Base-by-base conservation (phyloP, 2,797 vertebrate species). In the Meda fulgida region DNA sequence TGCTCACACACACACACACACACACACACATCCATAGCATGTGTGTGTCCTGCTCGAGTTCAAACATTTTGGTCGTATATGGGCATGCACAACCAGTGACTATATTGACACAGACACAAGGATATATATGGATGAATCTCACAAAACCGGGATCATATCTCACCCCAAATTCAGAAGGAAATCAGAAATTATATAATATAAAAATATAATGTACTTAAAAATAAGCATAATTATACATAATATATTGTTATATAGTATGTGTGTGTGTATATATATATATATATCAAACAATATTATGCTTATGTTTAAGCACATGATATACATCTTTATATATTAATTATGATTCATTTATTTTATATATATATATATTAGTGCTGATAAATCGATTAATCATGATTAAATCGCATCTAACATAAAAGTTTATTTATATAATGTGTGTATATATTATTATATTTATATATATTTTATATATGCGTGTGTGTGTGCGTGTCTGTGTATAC, bases 11-110 rank as follows among this genome's bases (percentile, higher is more conserved):
- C 60, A 51, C 26, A 40, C 65, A 67, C 66, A 36, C 72, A 55
- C 36, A 53, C 43, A 43, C 53, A 55, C 8, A 9, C 55, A 21
- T 55, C n/a, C 43, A 60, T 36, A 55, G 36, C 63, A 43, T 53
- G 71, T n/a, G 71, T 63, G n/a, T 48, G 79, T 66, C 31, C 60
- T 36, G 31, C 29, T 78, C 36, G 1, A 2, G 53, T 43, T 60
- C 36, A 84, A 87, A 80, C 21, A 1, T 48, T 84, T 71, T 76
- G 81, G 16, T 67, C 67, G 4, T 66, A 65, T 63, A 83, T 36
- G 77, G 53, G 51, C 76, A 70, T 69, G 36, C 26, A 69, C 8
- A 73, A 19, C 70, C 60, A 48, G 16, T 29, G 13, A 14, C 29
- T 31, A 46, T 46, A 76, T 4, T 72, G 19, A 78, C 46, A 14